phyloP scores from a whole-genome alignment of 2,888 invertebrate genomes.

The Diplazon laetatorius region DNA sequence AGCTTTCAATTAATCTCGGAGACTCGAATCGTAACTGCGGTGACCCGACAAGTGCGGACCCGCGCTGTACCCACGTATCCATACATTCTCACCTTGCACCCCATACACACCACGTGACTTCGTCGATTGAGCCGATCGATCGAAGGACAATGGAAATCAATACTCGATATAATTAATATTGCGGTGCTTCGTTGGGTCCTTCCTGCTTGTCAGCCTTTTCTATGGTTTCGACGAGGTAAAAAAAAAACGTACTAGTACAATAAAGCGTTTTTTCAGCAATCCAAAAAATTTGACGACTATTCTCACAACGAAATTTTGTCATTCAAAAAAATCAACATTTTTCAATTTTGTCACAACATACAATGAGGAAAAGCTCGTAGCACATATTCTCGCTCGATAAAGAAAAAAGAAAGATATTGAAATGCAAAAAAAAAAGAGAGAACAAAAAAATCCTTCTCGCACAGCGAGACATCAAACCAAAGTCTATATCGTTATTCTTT shows the following conservation, averaged over 20 bases:
- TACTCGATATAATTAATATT: neutral
- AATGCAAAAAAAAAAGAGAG: too few relatives aligned
- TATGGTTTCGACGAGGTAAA: neutral
- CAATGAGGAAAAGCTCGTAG: too few relatives aligned
- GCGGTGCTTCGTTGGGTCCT: neutral
- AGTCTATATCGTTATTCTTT: neutral
- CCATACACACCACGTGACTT: constrained; percentile 34
- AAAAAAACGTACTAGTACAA: too few relatives aligned
- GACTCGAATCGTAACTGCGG: constrained; percentile 66
- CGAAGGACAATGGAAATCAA: constrained; percentile 57
- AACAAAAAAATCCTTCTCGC: too few relatives aligned
- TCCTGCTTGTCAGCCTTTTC: neutral
- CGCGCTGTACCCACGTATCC: neutral
- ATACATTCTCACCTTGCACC: constrained; percentile 2
- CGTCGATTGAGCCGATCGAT: constrained; percentile 72
- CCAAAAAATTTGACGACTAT: too few relatives aligned
- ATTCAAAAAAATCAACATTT: too few relatives aligned
- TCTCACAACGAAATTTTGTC: too few relatives aligned
- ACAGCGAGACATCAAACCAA: neutral
- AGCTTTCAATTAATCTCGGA: constrained; percentile 69
- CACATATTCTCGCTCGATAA: too few relatives aligned
- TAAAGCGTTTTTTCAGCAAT: too few relatives aligned
- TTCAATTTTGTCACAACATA: too few relatives aligned
- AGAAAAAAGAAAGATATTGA: too few relatives aligned
- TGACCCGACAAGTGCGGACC: constrained; percentile 61